Conservation (phyloP, 2,113 vertebrate species). For the Sapajus apella region DNA sequence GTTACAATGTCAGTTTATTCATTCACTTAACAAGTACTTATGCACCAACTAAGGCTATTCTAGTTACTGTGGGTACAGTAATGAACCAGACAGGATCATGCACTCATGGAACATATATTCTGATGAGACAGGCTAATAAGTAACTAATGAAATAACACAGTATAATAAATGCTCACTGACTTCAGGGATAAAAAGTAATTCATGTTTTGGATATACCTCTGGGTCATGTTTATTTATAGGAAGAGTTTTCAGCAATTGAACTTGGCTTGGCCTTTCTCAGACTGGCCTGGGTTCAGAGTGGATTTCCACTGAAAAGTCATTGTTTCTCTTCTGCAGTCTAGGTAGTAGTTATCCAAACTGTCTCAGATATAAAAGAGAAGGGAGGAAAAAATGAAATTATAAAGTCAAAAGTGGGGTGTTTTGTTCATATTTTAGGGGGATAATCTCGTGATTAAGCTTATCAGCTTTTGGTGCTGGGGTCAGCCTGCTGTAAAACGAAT, state of each 20-base stretch:
- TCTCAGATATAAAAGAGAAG: slow-evolving; percentile 28
- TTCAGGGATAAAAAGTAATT: neutral
- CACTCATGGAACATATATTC: neutral
- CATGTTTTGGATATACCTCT: slow-evolving; percentile 3
- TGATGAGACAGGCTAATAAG: neutral
- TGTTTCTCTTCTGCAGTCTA: neutral
- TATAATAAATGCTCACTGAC: neutral
- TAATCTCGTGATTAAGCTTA: neutral
- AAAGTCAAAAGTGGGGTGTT: neutral
- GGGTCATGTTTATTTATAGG: neutral
- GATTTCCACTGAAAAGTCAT: slow-evolving; percentile 37
- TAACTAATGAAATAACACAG: neutral
- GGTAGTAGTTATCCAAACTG: neutral
- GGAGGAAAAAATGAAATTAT: neutral
- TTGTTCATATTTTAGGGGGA: neutral
- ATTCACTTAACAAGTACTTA: neutral
- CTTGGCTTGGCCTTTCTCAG: neutral
- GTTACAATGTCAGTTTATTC: neutral
- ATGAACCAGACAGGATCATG: neutral
- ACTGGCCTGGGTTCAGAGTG: neutral
- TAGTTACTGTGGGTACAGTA: neutral
- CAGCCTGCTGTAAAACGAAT: neutral
- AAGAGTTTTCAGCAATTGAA: neutral
- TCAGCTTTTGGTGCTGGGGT: neutral
- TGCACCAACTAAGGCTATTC: neutral